These are phyloP conservation scores for Lasioglossum baleicum DNA, from an alignment of 1,140 invertebrate genomes.

Conservation along the genomic window DNA sequence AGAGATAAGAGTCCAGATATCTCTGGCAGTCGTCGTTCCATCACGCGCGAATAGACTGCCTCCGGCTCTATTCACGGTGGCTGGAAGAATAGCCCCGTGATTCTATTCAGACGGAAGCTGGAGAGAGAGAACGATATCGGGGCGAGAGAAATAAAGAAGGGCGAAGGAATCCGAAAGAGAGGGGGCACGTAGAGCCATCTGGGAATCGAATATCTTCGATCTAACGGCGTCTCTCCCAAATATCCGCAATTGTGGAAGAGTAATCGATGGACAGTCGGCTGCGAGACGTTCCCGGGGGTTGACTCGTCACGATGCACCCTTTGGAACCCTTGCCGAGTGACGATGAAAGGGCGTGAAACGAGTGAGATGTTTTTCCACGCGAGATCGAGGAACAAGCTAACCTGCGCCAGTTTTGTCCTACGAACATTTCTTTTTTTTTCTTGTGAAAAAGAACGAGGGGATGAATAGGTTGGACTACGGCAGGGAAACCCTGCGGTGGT, in stretches of 20 bases:
- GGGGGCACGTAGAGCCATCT: constrained; percentile 62
- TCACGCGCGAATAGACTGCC: constrained; percentile 69
- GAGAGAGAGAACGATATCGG: constrained; percentile 34
- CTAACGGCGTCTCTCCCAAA: constrained; percentile 68
- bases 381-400: constrained; percentile 38
- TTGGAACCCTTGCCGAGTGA: constrained; percentile 32
- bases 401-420: constrained; percentile 44
- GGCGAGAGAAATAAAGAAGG: constrained; percentile 46
- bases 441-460: constrained; percentile 1
- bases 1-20: constrained; percentile 70
- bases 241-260: constrained; percentile 76
- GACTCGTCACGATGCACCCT: constrained; percentile 45
- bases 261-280: constrained; percentile 73
- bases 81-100: constrained; percentile 76
- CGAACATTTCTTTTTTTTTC: constrained; percentile 36
- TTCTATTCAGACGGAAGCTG: constrained; percentile 72
- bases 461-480: constrained; percentile 50
- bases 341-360: constrained; percentile 38
- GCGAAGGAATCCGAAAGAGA: constrained; percentile 50
- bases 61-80: constrained; percentile 65
- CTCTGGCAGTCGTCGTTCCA: constrained; percentile 68
- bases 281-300: constrained; percentile 21
- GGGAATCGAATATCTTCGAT: constrained; percentile 75
- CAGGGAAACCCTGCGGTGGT: constrained; percentile 43
- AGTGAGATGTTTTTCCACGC: constrained; percentile 51